Evolutionary conservation across 2,113 vertebrate species (phyloP), one percentile per base, ranked within the genome.

Genomic region (Malurus cyaneus): DNA sequence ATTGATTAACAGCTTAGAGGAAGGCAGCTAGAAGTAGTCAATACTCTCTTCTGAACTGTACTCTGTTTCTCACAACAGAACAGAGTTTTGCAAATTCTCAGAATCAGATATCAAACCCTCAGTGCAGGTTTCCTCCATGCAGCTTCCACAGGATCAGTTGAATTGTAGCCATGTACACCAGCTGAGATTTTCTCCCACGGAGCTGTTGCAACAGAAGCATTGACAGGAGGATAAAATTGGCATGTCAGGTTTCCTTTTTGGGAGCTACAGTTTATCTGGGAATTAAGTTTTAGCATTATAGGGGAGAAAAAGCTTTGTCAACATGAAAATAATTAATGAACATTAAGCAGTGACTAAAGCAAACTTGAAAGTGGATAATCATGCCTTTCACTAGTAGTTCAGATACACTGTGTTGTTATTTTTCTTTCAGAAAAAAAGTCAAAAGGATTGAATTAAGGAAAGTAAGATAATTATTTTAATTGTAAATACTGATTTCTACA

Each of bases 401-500:
- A 69, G 26, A 70, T 77, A 54, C 6, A 72, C 61, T 29, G 8
- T 34, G 57, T 8, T 88, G 20, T 60, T 81, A 54, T 54, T 86
- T 92, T 88, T 52, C 62, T 89, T 86, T 91, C 74, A 66, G 52
- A 89, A 94, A 52, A 44, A 44, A 86, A 61, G 41, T 91, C 50
- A 88, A 80, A 89, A 66, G 29, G 21, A 80, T 14, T 67, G 50
- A 87, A 81, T 80, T 76, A 77, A 72, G 36, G 28, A 76, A 94
- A 82, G 50, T 10, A 62, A 89, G 70, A 77, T 87, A 82, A 76
- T 80, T 80, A 26, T 61, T 93, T 85, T 72, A 89, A 86, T 77
- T 94, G 81, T 91, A 88, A 94, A 93, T 70, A 89, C 84, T 26
- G 47, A 80, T 86, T 85, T 92, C 50, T 61, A 70, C 59, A 91